phyloP scores from a whole-genome alignment of 2,113 vertebrate genomes.

The Scytalopus superciliaris region DNA sequence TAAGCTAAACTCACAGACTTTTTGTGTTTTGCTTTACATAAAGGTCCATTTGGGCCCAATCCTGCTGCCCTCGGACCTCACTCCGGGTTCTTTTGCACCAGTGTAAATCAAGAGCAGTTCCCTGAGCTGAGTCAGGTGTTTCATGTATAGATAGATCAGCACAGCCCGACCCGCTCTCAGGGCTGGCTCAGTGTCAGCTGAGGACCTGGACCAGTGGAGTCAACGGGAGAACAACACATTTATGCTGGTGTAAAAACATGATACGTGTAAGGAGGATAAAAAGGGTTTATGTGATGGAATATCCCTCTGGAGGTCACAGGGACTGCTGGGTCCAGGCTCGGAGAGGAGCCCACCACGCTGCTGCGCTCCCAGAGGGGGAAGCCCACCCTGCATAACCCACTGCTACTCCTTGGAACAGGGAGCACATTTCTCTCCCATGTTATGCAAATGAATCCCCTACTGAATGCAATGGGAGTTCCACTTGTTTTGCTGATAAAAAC shows the following conservation, averaged over 20 bases:
- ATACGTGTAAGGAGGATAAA: not conserved
- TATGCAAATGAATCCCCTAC: not conserved
- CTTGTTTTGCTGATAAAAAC: not conserved
- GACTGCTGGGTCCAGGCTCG: fast-evolving
- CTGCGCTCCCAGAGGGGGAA: not conserved
- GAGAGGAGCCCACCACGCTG: not conserved
- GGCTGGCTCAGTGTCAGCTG: not conserved
- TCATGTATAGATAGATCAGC: not conserved
- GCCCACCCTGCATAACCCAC: not conserved
- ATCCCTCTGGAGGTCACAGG: not conserved
- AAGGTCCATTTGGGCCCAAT: not conserved
- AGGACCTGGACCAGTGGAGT: not conserved
- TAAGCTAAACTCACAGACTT: not conserved
- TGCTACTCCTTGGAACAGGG: not conserved
- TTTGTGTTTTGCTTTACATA: not conserved
- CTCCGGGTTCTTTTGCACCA: not conserved
- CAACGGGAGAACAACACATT: not conserved
- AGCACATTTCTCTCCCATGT: not conserved
- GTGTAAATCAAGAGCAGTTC: not conserved
- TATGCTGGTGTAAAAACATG: not conserved
- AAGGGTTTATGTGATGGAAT: not conserved
- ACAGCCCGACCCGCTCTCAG: not conserved
- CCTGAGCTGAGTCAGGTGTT: not conserved
- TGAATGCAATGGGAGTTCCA: not conserved
- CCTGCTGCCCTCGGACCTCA: not conserved